Evolutionary conservation across 2,888 invertebrate species (phyloP), one percentile per base, ranked within the genome.

Genomic region (Drosophila birchii): DNA sequence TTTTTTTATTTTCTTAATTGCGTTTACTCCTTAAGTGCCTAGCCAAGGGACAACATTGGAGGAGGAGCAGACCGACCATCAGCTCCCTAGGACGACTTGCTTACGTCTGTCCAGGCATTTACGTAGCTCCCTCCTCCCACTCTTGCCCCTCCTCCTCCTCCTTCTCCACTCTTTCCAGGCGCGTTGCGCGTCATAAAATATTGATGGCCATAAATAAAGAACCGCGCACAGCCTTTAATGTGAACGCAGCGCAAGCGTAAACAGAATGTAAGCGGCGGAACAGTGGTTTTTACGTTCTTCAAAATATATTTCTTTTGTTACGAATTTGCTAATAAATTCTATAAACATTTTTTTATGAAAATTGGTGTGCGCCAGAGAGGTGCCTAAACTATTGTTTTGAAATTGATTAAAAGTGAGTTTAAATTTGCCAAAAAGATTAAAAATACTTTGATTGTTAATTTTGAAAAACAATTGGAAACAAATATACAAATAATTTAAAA

Each of bases 151-250:
- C 14, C 20, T 3, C 38, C 18, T 14, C 14, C n/a, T n/a, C 12
- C 36, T 29, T 29, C 34, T 54, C 57, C 80, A 36, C 49, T 59
- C 61, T 78, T 83, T 57, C 36, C 81, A 64, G 41, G 66, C 61
- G 80, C 84, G 81, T 78, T 84, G 78, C 74, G 82, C 74, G 70
- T 84, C 85, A 87, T 85, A 82, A 82, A 82, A 88, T 75, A 86
- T 82, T 87, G 83, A 85, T 79, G 81, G 77, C 75, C 80, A 82
- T 88, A 88, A 81, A 87, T 81, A 87, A 87, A 69, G 51, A 78
- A 75, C 81, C 79, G 81, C 81, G 81, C 81, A 81, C 81, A 68
- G 81, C 75, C 71, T 71, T 84, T 84, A 86, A 81, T 83, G 81
- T 67, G 78, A 71, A 71, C 44, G 49, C 54, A 63, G 49, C 36